phyloP scores from a whole-genome alignment of 2,113 vertebrate species.

The Gymnobelideus leadbeateri region DNA sequence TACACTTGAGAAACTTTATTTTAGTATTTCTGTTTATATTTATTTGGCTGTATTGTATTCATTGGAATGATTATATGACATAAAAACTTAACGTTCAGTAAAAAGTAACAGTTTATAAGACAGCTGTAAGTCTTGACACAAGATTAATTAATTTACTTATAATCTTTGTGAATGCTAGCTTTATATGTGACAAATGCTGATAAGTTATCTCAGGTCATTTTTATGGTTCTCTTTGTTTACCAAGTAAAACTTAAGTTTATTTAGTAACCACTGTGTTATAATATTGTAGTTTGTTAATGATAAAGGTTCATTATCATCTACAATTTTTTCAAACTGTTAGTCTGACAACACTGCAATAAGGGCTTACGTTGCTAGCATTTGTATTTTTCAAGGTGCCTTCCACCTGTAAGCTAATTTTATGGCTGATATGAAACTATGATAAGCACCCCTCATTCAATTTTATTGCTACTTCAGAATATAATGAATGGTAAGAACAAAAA shows the following conservation, averaged over 20 bases:
- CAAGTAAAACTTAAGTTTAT: constrained; percentile 33
- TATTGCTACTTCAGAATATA: not conserved
- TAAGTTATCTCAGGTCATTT: constrained; percentile 25
- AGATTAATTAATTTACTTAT: not conserved
- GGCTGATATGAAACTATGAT: constrained; percentile 40
- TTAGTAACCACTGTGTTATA: constrained; percentile 18
- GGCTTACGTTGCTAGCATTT: constrained; percentile 6
- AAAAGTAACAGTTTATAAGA: not conserved
- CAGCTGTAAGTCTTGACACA: not conserved
- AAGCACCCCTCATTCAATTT: not conserved
- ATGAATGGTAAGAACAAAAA: not conserved
- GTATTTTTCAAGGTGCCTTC: constrained; percentile 31
- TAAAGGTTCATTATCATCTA: constrained; percentile 36
- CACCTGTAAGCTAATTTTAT: constrained; percentile 38
- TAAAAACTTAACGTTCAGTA: not conserved
- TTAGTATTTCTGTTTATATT: not conserved
- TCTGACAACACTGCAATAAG: constrained; percentile 41
- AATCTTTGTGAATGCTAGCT: not conserved
- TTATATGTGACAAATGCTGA: not conserved
- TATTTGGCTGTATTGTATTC: not conserved
- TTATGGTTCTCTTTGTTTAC: constrained; percentile 54
- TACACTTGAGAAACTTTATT: not conserved
- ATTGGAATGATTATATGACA: not conserved
- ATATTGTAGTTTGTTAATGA: constrained; percentile 34
- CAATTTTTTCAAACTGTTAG: constrained; percentile 27